Percentiles rank a stretch among this genome's conserved stretches.
These are phyloP conservation scores for Pipistrellus pygmaeus DNA, from an alignment of 2,797 vertebrate genomes.

Conservation along the genomic window DNA sequence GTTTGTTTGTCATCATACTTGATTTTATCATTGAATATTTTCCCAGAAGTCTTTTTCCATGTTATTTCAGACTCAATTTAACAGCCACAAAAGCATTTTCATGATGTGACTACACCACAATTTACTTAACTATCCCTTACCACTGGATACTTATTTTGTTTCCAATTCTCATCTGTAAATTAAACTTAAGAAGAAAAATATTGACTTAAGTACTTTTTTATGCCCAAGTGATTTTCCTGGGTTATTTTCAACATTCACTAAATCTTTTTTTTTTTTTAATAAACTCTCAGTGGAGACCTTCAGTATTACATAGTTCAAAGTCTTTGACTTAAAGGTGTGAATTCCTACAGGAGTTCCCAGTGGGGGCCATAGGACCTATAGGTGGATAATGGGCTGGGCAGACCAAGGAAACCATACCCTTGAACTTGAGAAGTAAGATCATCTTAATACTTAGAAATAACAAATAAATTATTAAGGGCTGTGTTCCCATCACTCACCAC, in stretches of 20 bases:
- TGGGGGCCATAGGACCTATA: background rate
- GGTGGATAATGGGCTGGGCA: background rate
- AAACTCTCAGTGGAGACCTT: background rate
- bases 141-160: background rate
- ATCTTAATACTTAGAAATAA: background rate
- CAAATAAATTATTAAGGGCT: background rate
- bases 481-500: background rate
- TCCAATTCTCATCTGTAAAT: conserved; percentile 2
- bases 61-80: background rate
- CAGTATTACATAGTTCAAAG: background rate
- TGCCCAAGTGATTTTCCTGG: background rate
- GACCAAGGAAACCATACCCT: background rate
- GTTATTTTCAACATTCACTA: background rate
- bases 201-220: background rate
- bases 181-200: background rate
- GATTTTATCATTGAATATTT: conserved; percentile 15
- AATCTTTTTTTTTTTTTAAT: background rate
- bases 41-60: background rate
- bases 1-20: background rate
- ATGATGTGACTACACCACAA: background rate
- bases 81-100: background rate
- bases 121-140: background rate
- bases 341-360: background rate
- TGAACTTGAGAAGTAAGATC: background rate
- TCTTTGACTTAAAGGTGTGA: background rate